Evolutionary conservation across 2,113 vertebrate species (phyloP), one percentile per base, ranked within the genome.

Genomic region (Antechinus stuartii): DNA sequence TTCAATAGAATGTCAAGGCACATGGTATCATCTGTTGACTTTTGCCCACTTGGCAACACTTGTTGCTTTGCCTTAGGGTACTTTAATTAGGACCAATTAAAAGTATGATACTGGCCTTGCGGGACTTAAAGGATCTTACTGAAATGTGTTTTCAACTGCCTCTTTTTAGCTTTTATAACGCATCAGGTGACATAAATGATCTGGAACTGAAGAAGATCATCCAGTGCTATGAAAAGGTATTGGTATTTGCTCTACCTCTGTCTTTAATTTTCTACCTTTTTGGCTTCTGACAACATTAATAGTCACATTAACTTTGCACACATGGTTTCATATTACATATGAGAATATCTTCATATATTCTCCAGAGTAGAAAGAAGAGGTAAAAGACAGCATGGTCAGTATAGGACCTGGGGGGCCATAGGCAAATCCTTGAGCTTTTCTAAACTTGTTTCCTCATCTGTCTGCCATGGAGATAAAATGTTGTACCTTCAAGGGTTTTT

Each of bases 161-260:
- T 97, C 97, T 93, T 98, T 98, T 95, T 94, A 99, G 99, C 96
- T 99, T 99, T 98, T 99, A 99, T 96, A 98, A 98, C 98, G 98
- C 98, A 94, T 98, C 95, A 24, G 99, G 99, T 96, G 99, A 99
- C 94, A 97, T 99, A 97, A 98, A 99, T 61, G 92, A 98, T 93
- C 97, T 97, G 26, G 98, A 98, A 47, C 96, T 99, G 95, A 98
- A 98, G 98, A 99, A 98, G 93, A 98, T 99, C 98, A 97, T 99
- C 46, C 98, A 98, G 53, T 98, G 98, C 94, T 98, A 98, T 89
- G 99, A 99, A 97, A 99, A 99, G 99, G 99, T 99, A 99, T 97
- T 97, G 42, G 24, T 26, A 8, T 4, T 26, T 50, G 2, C 84
- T 30, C 42, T 47, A 53, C 35, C 56, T 92, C 46, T 23, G 52